These are phyloP conservation scores for Gnathonemus longibarbis DNA, from an alignment of 2,113 vertebrate species.

Conservation along the genomic window DNA sequence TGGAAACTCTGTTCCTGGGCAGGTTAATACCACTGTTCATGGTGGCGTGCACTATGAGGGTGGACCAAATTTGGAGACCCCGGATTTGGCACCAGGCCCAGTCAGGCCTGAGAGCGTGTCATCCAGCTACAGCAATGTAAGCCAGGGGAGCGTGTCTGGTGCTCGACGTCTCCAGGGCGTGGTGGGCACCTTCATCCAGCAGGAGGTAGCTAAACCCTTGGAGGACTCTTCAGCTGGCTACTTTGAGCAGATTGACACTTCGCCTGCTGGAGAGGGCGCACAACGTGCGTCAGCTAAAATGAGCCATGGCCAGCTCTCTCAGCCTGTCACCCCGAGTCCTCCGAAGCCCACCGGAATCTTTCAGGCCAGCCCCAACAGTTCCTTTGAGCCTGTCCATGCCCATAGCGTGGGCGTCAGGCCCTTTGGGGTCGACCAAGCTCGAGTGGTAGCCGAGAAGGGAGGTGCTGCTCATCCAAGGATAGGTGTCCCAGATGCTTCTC, in stretches of 20 bases:
- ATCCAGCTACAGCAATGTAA: conserved; percentile 74
- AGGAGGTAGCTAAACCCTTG: conserved; percentile 79
- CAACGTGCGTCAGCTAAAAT: conserved; percentile 47
- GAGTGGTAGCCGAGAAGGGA: conserved; percentile 72
- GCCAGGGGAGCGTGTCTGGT: conserved; percentile 65
- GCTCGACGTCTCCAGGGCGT: conserved; percentile 64
- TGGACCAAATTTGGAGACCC: conserved; percentile 77
- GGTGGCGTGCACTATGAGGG: conserved; percentile 54
- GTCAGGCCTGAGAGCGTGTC: conserved; percentile 74
- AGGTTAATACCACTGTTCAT: conserved; percentile 36
- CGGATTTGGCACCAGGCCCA: conserved; percentile 57
- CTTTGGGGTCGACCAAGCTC: conserved; percentile 75
- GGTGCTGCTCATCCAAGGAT: conserved; percentile 32
- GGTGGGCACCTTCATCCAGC: conserved; percentile 85
- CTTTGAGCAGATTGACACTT: conserved; percentile 91
- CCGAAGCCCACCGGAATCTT: conserved; percentile 89
- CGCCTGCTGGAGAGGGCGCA: conserved; percentile 60
- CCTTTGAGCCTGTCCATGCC: conserved; percentile 88
- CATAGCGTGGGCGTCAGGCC: conserved; percentile 74
- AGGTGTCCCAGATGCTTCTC: conserved; percentile 37
- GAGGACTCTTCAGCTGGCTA: conserved; percentile 70
- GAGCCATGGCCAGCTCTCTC: conserved; percentile 53
- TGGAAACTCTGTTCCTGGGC: conserved; percentile 42
- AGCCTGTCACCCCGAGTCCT: conserved; percentile 79
- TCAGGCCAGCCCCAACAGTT: conserved; percentile 92